Conservation (phyloP, 2,888 invertebrate species). For the Trichogramma dendrolimi region DNA sequence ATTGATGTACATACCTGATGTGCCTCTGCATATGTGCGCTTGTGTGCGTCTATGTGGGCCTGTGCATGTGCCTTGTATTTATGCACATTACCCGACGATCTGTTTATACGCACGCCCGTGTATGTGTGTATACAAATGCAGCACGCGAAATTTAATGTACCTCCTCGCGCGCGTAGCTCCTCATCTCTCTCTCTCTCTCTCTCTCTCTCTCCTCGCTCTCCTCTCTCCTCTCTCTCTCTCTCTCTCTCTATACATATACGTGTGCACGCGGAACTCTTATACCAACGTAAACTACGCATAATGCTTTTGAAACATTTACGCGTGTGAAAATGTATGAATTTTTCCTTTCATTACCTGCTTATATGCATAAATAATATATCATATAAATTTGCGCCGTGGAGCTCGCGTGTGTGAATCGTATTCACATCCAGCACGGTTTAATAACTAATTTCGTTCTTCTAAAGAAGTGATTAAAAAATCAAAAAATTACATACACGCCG, state of each 20-base stretch:
- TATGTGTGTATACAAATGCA: neutral
- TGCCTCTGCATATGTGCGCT: neutral
- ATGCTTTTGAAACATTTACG: too few relatives aligned
- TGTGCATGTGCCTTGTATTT: neutral
- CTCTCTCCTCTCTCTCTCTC: neutral
- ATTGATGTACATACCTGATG: neutral
- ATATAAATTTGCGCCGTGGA: too few relatives aligned
- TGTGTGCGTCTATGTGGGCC: neutral
- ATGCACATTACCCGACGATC: slow-evolving; percentile 23
- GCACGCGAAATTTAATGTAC: slow-evolving; percentile 7
- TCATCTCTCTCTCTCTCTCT: neutral
- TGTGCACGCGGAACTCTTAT: neutral
- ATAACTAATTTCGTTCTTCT: too few relatives aligned
- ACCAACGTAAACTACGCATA: too few relatives aligned
- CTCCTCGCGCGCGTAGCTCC: neutral
- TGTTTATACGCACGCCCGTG: neutral
- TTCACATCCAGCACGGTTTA: too few relatives aligned
- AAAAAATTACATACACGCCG: too few relatives aligned
- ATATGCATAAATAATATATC: too few relatives aligned
- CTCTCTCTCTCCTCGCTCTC: neutral
- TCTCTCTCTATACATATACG: neutral
- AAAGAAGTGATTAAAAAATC: too few relatives aligned
- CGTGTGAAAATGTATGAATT: too few relatives aligned
- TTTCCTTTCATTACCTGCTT: too few relatives aligned
- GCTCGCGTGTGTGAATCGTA: too few relatives aligned